Base-by-base conservation (phyloP, 2,113 vertebrate species). In the Madoqua kirkii region DNA sequence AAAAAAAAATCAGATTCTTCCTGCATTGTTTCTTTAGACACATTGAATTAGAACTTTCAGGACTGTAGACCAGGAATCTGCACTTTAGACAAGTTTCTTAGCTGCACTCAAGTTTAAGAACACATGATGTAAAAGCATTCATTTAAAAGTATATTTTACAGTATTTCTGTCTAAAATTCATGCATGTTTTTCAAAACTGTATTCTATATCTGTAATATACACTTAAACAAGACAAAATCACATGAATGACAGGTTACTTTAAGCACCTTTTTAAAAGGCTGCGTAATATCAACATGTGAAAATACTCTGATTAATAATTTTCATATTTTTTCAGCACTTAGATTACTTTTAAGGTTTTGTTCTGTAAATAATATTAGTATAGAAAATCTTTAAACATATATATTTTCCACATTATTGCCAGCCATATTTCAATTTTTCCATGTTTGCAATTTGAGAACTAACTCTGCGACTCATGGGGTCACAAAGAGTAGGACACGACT, bases 251-350 rank as follows among this genome's bases (percentile, higher is more conserved):
- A 87, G 55, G 10, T 84, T 59, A 64, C 45, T 31, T 7, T 89
- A 88, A 94, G 86, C 31, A 60, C 4, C 3, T 12, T 60, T 96
- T 62, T 74, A 36, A 94, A 89, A 82, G 45, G 12, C 45, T 92
- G 36, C 7, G 62, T 33, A 43, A 74, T 78, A 45, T 87, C 43
- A 76, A 78, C 31, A 33, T 33, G 29, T 52, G 59, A 33, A 62
- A 50, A 3, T 83, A 25, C 25, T 87, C 14, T 36, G 60, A 48
- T 86, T 82, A 71, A 21, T 59, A 29, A 57, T 7, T 36, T 57
- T 67, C 36, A 29, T 62, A 43, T 89, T 95, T 96, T 33, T 78
- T 78, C 55, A 81, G 54, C 36, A 86, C 19, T 88, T 87, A 27
- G 1, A 62, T 52, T 78, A 48, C 5, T 88, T 89, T 10, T 11